Conservation (phyloP, 2,113 vertebrate genomes). For the Prunella fulvescens region DNA sequence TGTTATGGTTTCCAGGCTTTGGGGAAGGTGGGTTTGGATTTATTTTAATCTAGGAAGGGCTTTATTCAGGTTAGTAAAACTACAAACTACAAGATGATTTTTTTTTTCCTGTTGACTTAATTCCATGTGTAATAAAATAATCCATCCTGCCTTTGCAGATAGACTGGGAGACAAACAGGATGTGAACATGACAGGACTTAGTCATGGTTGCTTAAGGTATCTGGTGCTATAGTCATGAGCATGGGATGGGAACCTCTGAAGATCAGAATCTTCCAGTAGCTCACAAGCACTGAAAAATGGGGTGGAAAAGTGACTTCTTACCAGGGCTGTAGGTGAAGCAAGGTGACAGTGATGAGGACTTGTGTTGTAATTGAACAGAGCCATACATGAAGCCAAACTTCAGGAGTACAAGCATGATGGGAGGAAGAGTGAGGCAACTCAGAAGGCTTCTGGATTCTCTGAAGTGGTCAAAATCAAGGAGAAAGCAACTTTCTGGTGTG, state of each 20-base stretch:
- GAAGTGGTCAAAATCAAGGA: background rate
- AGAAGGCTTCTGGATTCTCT: background rate
- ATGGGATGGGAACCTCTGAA: background rate
- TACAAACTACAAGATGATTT: background rate
- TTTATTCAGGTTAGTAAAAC: background rate
- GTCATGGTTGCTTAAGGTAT: background rate
- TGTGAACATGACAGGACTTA: rapidly evolving
- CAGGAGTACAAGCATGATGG: background rate
- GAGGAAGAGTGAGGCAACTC: background rate
- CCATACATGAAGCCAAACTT: background rate
- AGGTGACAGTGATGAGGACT: background rate
- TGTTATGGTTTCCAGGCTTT: background rate
- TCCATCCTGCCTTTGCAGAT: background rate
- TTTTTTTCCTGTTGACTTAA: background rate
- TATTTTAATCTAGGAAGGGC: background rate
- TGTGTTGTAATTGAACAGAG: background rate
- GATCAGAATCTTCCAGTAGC: background rate
- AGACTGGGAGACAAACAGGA: background rate
- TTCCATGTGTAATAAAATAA: background rate
- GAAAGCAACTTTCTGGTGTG: background rate
- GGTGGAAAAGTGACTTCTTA: background rate
- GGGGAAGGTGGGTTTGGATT: background rate
- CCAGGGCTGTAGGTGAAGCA: background rate
- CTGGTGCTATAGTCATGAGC: background rate
- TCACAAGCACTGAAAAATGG: background rate